Base-by-base conservation (phyloP, 2,113 vertebrate genomes). In the Egretta garzetta region DNA sequence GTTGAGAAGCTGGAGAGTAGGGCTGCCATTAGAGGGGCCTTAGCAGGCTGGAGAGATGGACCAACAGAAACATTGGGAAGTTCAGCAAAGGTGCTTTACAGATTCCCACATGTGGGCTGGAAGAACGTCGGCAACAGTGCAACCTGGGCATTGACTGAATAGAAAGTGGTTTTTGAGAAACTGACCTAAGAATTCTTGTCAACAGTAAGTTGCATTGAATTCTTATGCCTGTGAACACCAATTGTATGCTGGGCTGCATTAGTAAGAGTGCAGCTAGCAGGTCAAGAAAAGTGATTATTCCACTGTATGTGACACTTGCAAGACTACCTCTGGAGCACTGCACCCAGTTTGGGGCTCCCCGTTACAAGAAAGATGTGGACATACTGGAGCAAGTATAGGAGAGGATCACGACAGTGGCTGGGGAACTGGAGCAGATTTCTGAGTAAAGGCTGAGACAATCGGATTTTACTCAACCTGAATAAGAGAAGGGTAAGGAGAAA, bases 241-340 rank as follows among this genome's bases (percentile, higher is more conserved):
- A 2, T 21, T 75, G 1, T 1, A 0, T 55, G 12, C 18, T 35
- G n/a, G 19, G 14, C 23, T 59, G 35, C 6, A 23, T n/a, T 21
- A 70, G 43, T 52, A 59, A 12, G 37, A 50, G 18, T 10, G 10
- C 66, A 64, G 33, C 17, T 33, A 80, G 2, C 22, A 72, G 23
- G 9, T 71, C 9, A 37, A 37, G 22, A 23, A 50, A 62, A 63
- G 32, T n/a, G 26, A 6, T 76, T 55, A 22, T 71, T 72, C 8
- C 24, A 15, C 5, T 67, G 7, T 37, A 13, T 17, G 7, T 52
- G 62, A 18, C 9, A 12, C 16, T 70, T 63, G 4, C 7, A 49
- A 67, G 30, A 41, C 20, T 8, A 4, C 28, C 11, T 73, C 32
- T 86, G 52, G 39, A 76, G 5, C 30, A 2, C 10, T 24, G 47